phyloP scores from a whole-genome alignment of 2,888 invertebrate genomes.

The Xanthia togata region DNA sequence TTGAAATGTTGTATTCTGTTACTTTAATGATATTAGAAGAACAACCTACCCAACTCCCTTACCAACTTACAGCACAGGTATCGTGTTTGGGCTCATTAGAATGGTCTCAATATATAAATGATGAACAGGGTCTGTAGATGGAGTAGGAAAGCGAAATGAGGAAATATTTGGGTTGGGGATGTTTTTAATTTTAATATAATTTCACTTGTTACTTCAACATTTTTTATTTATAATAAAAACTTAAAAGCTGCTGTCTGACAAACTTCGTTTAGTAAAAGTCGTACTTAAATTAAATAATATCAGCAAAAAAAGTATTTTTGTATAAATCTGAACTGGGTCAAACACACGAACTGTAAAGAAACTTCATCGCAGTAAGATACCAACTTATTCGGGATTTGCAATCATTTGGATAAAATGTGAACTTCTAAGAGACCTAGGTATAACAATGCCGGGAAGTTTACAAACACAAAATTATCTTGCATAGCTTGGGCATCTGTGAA shows the following conservation, averaged over 20 bases:
- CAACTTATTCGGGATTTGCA: slow-evolving; percentile 37
- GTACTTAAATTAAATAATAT: slow-evolving; percentile 18
- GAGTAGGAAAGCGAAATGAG: too few relatives aligned
- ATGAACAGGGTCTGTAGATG: too few relatives aligned
- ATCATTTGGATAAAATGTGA: slow-evolving; percentile 47
- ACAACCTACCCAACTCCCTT: too few relatives aligned
- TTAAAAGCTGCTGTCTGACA: neutral
- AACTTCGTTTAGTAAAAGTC: neutral
- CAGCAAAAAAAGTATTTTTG: slow-evolving; percentile 33
- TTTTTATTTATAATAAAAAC: neutral
- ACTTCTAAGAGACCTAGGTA: slow-evolving; percentile 13
- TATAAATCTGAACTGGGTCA: slow-evolving; percentile 38
- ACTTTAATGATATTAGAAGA: too few relatives aligned
- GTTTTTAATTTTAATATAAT: too few relatives aligned
- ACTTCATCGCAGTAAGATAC: slow-evolving; percentile 63
- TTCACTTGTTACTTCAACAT: too few relatives aligned
- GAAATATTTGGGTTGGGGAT: too few relatives aligned
- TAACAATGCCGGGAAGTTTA: slow-evolving; percentile 37
- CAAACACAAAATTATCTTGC: slow-evolving; percentile 15
- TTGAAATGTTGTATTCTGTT: too few relatives aligned
- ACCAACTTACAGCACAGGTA: too few relatives aligned
- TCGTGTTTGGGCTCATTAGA: too few relatives aligned
- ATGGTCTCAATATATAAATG: too few relatives aligned
- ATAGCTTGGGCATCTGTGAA: neutral
- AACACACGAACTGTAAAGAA: slow-evolving; percentile 58